Percentiles rank a stretch among this genome's conserved stretches.
Conservation (phyloP, 2,113 vertebrate species). For the Melanerpes formicivorus region DNA sequence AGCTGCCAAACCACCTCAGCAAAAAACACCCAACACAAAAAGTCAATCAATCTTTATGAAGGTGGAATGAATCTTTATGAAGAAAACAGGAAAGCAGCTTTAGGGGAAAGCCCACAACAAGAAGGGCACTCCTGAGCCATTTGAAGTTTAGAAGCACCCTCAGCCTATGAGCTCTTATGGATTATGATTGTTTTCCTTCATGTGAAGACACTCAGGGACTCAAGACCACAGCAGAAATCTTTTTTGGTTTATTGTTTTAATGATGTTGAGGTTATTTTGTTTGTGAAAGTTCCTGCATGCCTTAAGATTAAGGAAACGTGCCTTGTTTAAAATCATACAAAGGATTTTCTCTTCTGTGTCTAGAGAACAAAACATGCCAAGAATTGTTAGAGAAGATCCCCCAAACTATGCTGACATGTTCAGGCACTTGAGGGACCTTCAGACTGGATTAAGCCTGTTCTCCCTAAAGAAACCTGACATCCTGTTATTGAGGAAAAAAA, state of each 20-base stretch:
- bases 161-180: not conserved
- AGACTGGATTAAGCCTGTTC: slow-evolving; percentile 33
- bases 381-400: slow-evolving; percentile 40
- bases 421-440: slow-evolving; percentile 50
- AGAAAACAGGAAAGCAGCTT: not conserved
- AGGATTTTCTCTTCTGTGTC: slow-evolving; percentile 19
- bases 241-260: not conserved
- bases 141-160: not conserved
- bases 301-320: not conserved
- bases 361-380: slow-evolving; percentile 54
- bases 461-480: slow-evolving; percentile 64
- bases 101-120: not conserved
- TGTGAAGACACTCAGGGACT: not conserved
- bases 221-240: not conserved
- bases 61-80: not conserved
- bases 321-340: slow-evolving; percentile 14
- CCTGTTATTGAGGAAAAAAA: not conserved
- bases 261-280: not conserved
- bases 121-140: not conserved
- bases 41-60: too few species aligned
- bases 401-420: slow-evolving; percentile 38
- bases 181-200: not conserved
- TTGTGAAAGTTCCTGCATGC: not conserved
- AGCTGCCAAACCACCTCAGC: not conserved
- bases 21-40: too few species aligned